A percentile compares a stretch with the other conserved stretches of the same genome.
These are phyloP conservation scores for Merodon equestris DNA, from an alignment of 2,888 invertebrate genomes.

Conservation along the genomic window DNA sequence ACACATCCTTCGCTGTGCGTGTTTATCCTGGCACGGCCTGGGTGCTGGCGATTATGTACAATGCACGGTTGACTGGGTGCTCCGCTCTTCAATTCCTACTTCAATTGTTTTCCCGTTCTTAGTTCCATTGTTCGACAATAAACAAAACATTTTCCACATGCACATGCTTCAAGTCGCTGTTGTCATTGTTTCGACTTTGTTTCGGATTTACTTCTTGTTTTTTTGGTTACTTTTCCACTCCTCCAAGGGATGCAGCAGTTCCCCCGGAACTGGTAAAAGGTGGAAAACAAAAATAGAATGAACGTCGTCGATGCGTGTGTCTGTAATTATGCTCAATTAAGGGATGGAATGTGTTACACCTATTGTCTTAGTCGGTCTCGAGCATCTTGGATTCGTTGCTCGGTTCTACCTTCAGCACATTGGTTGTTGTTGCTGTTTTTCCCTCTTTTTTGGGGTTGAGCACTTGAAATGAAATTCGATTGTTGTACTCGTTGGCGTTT, in stretches of 20 bases:
- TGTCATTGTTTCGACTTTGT: constrained; percentile 52
- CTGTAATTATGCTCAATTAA: constrained; percentile 66
- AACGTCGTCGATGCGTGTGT: constrained; percentile 24
- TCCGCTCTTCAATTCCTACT: constrained; percentile 41
- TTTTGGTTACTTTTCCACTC: neutral
- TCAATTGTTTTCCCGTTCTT: constrained; percentile 42
- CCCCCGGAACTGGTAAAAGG: constrained; percentile 15
- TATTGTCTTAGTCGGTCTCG: constrained; percentile 58
- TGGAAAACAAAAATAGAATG: constrained; percentile 18
- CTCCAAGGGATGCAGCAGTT: constrained; percentile 24
- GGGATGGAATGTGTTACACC: constrained; percentile 67
- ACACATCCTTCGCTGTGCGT: too few species aligned
- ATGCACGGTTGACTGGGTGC: constrained; percentile 39
- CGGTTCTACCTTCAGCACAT: neutral
- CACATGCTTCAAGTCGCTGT: constrained; percentile 42
- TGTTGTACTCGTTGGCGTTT: constrained; percentile 29
- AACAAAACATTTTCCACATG: constrained; percentile 60
- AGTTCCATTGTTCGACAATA: constrained; percentile 56
- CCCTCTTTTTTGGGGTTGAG: constrained; percentile 17
- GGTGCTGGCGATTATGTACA: constrained; percentile 2
- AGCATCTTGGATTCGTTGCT: constrained; percentile 22
- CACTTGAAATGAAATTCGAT: constrained; percentile 43
- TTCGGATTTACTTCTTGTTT: too few species aligned
- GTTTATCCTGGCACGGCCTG: neutral
- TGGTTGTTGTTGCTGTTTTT: neutral